A percentile compares a stretch with the other conserved stretches of the same genome.
Evolutionary conservation across 2,797 vertebrate genomes (phyloP).

Genomic region (Semotilus atromaculatus): DNA sequence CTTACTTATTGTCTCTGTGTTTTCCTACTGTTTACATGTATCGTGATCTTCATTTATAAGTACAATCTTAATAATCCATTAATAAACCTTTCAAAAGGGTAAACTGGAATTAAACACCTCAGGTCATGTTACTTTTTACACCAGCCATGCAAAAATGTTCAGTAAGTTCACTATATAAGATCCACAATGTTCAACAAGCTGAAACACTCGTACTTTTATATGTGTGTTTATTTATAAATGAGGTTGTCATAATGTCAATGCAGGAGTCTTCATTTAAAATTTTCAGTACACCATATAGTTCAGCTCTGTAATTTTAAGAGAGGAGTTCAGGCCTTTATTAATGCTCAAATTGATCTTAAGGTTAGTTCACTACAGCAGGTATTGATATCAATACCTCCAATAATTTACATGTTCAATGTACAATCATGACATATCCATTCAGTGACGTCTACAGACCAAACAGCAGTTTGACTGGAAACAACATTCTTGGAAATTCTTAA

Average conservation of each 20-base stretch:
- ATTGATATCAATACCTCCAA: conserved; percentile 5
- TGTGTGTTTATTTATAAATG: conserved; percentile 61
- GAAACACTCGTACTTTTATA: conserved; percentile 35
- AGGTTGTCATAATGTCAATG: conserved; percentile 57
- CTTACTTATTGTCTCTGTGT: not conserved
- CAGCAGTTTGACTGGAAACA: conserved; percentile 34
- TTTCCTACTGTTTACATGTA: not conserved
- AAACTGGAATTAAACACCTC: conserved; percentile 16
- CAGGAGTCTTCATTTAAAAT: conserved; percentile 47
- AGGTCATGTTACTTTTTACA: conserved; percentile 3
- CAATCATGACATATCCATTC: conserved; percentile 6
- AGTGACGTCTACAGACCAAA: conserved; percentile 22
- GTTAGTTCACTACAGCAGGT: conserved; percentile 13
- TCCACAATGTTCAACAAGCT: not conserved
- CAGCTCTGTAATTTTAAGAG: conserved; percentile 1
- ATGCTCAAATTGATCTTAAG: conserved; percentile 24
- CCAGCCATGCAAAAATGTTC: not conserved
- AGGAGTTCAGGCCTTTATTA: conserved; percentile 1
- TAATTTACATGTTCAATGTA: conserved; percentile 11
- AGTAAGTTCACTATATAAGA: not conserved
- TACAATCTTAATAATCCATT: not conserved
- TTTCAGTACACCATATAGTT: conserved; percentile 22
- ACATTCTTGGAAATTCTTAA: conserved; percentile 43
- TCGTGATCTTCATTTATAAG: not conserved
- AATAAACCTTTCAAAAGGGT: not conserved